A percentile compares a stretch with the other conserved stretches of the same genome.
phyloP scores from a whole-genome alignment of 1,140 invertebrate genomes.

The Cydia strobilella region DNA sequence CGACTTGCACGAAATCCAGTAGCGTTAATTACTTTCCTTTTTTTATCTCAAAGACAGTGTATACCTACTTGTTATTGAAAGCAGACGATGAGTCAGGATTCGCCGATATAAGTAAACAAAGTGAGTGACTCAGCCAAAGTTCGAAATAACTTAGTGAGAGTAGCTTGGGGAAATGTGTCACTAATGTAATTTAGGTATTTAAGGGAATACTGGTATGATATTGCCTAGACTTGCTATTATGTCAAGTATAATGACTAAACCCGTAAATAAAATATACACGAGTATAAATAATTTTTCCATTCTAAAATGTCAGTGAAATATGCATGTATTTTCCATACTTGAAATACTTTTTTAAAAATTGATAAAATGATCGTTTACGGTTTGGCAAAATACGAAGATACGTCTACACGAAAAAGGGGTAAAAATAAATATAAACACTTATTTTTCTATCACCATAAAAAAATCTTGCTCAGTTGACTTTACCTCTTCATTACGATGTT shows the following conservation, averaged over 20 bases:
- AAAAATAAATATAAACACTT: no score
- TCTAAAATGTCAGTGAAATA: no score
- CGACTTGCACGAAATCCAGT: neutral
- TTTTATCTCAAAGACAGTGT: neutral
- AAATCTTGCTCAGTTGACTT: neutral
- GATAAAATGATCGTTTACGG: no score
- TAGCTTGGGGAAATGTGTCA: constrained; percentile 7
- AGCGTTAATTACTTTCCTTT: neutral
- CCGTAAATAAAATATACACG: no score
- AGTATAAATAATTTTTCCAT: no score
- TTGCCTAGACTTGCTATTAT: no score
- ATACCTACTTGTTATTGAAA: constrained; percentile 4
- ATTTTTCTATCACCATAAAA: neutral
- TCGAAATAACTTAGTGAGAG: constrained; percentile 15
- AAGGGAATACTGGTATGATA: neutral
- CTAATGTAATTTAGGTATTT: constrained; percentile 3
- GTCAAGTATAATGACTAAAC: no score
- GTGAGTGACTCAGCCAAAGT: constrained; percentile 9
- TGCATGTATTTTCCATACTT: neutral
- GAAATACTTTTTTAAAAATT: no score
- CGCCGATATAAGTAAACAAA: constrained; percentile 20
- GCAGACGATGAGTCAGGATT: constrained; percentile 10
- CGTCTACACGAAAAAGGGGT: neutral
- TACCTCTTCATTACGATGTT: neutral
- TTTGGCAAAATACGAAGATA: neutral